Base-by-base conservation (phyloP, 64 coral and sea anemone genomes). In the Stylophora pistillata region DNA sequence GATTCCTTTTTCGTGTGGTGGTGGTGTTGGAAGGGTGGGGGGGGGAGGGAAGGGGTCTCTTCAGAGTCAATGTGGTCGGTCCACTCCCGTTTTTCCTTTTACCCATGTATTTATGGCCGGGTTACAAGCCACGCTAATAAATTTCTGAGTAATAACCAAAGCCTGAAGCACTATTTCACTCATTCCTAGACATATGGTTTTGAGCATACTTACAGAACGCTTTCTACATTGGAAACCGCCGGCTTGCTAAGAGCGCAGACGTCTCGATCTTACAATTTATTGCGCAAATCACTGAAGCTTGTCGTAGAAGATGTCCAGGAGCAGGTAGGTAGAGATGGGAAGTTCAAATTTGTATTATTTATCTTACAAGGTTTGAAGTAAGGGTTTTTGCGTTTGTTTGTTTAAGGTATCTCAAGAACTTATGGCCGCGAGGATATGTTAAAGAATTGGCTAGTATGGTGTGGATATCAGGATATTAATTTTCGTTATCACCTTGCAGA, bases 281-380 rank as follows among this genome's bases (percentile, higher is more conserved):
- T 99, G 77, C 80, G 97, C 33, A 99, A 99, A 71, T 99, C 97
- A 86, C 81, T 99, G 20, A 92, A 99, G 88, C 93, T 99, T 60
- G 89, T 93, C 74, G 93, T 99, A 10, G 86, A 93, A 37, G 97
- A 99, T 54, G 97, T 99, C 23, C 90, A 94, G 29, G 97, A 99
- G 66, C 97, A 99, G 89, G 97, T 99, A 47, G 72, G 53, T 13
- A 56, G 72, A 59, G 61, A 62, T 62, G 10, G 27, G 28, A 0
- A 56, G n/a, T 11, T 32, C 15, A 15, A 15, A 12, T 71, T 21
- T 6, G 33, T 18, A 17, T 9, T 9, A 15, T 9, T 64, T 21
- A 14, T 41, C 0, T 41, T 17, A 15, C 41, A 73, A 9, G 16
- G 37, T 7, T 4, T 47, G 37, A 47, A 47, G 37, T 47, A 7